Evolutionary conservation across 1,140 invertebrate species (phyloP), one percentile per base, ranked within the genome.

Genomic region (Thalassaphorura encarpata): DNA sequence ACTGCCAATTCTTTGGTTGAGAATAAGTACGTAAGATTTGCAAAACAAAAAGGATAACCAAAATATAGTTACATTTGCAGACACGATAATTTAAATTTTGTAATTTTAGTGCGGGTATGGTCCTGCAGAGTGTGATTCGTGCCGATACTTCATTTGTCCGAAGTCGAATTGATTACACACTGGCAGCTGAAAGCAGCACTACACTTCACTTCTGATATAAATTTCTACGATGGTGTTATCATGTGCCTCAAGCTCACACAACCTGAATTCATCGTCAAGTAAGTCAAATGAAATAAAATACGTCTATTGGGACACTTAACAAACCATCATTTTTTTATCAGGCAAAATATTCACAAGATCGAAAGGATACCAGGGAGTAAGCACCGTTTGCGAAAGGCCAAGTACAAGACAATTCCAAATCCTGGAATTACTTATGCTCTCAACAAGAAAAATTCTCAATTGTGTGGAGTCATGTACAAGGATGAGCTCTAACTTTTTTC

Each of bases 1-100:
- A 91, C 85, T 69, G 86, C 88, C 1, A 78, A 89, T 60, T 86
- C 86, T 13, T 69, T 87, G 27, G 85, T 94, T 0, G 81, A 85
- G 67, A 79, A 83, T 69, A 79, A 76, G 82, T 84, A 73, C 76
- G 74, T 61, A 1, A n/a, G 45, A 56, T n/a, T 18, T 13, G 29
- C 56, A 42, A 52, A 29, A 21, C 43, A 15, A 29, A 24, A 16
- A 28, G 6, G 16, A 2, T 36, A 53, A 41, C 19, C 18, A 27
- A 46, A 43, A 1, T 46, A 41, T 46, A n/a, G 5, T 27, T 48
- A 52, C 27, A 52, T 40, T 51, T 28, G 48, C n/a, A n/a, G n/a
- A n/a, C n/a, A 51, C 56, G 60, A 50, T 54, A 19, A 45, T 64
- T 60, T 59, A 41, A 46, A 58, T 76, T 76, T n/a, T n/a, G n/a